Evolutionary conservation across 2,888 invertebrate species (phyloP), one percentile per base, ranked within the genome.

Genomic region (Anagyrus pseudococci): DNA sequence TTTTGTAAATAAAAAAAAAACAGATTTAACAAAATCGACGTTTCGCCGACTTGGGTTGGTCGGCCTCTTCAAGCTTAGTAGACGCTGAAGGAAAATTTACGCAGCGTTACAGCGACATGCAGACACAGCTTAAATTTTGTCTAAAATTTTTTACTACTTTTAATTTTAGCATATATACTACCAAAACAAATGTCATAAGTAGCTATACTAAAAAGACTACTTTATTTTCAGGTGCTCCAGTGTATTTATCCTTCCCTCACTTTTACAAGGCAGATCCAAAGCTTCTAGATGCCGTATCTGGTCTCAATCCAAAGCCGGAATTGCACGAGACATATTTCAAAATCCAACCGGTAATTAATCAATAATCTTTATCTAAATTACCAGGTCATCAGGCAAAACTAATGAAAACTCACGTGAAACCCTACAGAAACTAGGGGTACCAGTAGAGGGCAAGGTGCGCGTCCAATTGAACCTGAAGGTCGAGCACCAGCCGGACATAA

Each of bases 231-330:
- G 92, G 89, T 75, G 94, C 94, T 0, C 96, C 96, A 0, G 90
- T 96, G 0, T 93, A 92, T 70, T 83, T 95, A 8, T 96, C 95
- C 0, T 93, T 90, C 78, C 95, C 95, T 0, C 96, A 96, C 77
- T 96, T 95, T 82, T 91, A 89, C 78, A 89, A 92, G 67, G 90
- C 93, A 0, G 91, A 93, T 75, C 88, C 88, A 0, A 82, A 82
- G 15, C 83, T 93, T 0, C 76, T 89, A 17, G 82, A 87, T 0
- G 85, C 86, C 0, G 88, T 93, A 15, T 88, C 89, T 54, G 94
- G 94, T 2, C 82, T 94, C 8, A 83, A 84, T 2, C 93, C 94
- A 0, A 82, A 85, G 10, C 83, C 85, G 70, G 84, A 88, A 55
- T 84, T 86, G 59, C 94, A 94, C 73, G 87, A 87, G 73, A 89